Evolutionary conservation across 2,113 vertebrate genomes (phyloP).

Genomic region (Lycaon pictus): DNA sequence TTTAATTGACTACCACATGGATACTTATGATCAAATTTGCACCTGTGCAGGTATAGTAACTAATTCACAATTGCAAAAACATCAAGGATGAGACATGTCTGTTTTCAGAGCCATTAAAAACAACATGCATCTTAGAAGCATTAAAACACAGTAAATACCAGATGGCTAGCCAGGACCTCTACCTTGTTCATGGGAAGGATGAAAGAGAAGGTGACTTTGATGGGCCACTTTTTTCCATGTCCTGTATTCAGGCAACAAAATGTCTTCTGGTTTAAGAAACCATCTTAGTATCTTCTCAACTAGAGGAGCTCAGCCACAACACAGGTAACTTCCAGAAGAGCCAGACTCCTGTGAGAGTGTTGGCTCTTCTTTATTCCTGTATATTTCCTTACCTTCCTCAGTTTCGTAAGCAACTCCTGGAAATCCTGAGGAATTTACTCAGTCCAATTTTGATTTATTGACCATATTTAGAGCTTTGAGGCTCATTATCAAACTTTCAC

Average conservation of each 20-base stretch:
- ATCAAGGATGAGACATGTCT: background rate
- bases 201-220: background rate
- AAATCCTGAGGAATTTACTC: slow-evolving; percentile 1
- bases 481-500: background rate
- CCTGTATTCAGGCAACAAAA: background rate
- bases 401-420: background rate
- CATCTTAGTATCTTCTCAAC: background rate
- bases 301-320: background rate
- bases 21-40: background rate
- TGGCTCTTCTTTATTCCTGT: background rate
- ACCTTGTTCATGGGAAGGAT: background rate
- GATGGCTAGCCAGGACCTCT: background rate
- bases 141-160: background rate
- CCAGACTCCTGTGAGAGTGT: background rate
- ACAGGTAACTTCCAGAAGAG: background rate
- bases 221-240: background rate
- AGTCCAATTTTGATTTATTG: background rate
- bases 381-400: background rate
- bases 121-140: background rate
- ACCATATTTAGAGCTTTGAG: slow-evolving; percentile 1
- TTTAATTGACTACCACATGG: background rate
- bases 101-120: slow-evolving; percentile 10
- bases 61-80: background rate
- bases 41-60: background rate
- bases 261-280: background rate